Evolutionary conservation across 1,140 invertebrate genomes (phyloP).

Genomic region (Drosophila bifasciata): DNA sequence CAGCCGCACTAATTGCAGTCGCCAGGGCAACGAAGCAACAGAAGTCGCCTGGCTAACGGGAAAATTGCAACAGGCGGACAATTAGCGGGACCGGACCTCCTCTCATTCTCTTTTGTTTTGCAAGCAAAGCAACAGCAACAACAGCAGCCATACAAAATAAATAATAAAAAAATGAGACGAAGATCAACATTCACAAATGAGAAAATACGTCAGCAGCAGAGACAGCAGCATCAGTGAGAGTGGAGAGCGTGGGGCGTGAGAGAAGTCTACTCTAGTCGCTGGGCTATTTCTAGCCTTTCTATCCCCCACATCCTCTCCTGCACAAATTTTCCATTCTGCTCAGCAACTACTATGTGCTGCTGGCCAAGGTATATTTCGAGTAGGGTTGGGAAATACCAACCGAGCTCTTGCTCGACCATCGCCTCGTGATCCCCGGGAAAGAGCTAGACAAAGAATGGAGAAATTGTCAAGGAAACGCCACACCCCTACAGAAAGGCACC

Average conservation of each 20-base stretch:
- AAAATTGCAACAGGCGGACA: constrained; percentile 51
- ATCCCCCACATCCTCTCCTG: not conserved
- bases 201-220: constrained; percentile 40
- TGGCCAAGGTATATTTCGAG: too few relatives aligned
- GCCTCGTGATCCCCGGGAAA: not conserved
- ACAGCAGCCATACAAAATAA: constrained; percentile 1
- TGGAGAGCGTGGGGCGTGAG: not conserved
- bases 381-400: too few relatives aligned
- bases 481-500: too few relatives aligned
- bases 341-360: too few relatives aligned
- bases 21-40: constrained; percentile 10
- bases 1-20: constrained; percentile 65
- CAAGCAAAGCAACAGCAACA: constrained; percentile 15
- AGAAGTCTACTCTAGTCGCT: not conserved
- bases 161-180: constrained; percentile 17
- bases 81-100: constrained; percentile 39
- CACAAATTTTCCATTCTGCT: too few relatives aligned
- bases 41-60: constrained; percentile 12
- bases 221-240: constrained; percentile 13
- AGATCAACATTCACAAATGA: constrained; percentile 36
- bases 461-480: constrained; percentile 18
- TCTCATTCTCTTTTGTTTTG: constrained; percentile 38
- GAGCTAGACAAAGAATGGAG: constrained; percentile 14
- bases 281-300: not conserved
- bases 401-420: too few relatives aligned